A percentile compares a stretch with the other conserved stretches of the same genome.
Conservation (phyloP, 1,140 invertebrate species). For the Leptopilina clavipes region DNA sequence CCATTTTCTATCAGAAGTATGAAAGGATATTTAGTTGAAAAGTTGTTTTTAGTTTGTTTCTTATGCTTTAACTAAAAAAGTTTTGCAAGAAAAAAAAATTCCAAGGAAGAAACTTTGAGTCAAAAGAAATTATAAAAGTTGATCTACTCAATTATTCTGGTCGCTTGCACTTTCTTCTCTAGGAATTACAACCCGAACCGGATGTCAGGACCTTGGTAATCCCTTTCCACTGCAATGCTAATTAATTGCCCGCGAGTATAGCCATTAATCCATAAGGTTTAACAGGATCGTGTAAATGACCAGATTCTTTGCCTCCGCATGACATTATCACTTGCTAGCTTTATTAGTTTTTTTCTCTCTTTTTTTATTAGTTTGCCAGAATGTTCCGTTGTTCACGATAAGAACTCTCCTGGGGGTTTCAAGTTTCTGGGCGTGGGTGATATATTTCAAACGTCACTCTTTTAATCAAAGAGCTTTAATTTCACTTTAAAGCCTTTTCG, state of each 20-base stretch:
- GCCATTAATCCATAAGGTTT: conserved; percentile 47
- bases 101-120: neutral
- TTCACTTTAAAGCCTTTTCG: neutral
- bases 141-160: conserved; percentile 7
- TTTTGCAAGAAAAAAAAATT: neutral
- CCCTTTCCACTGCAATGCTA: conserved; percentile 36
- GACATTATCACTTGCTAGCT: conserved; percentile 20
- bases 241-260: conserved; percentile 48
- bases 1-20: neutral
- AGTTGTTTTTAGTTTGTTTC: neutral
- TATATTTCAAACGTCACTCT: conserved; percentile 13
- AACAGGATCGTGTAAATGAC: conserved; percentile 29
- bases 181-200: neutral
- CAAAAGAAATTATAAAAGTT: conserved; percentile 29
- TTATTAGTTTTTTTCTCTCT: neutral
- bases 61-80: too few relatives aligned
- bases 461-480: neutral
- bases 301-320: conserved; percentile 12
- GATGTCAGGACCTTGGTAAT: conserved; percentile 7
- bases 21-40: neutral
- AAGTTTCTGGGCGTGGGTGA: conserved; percentile 8
- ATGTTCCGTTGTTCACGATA: neutral
- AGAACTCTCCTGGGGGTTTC: conserved; percentile 6
- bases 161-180: neutral
- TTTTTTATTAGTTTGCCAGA: neutral